A percentile compares a stretch with the other conserved stretches of the same genome.
phyloP scores from a whole-genome alignment of 2,113 vertebrate species.

The Tachysurus vachellii region DNA sequence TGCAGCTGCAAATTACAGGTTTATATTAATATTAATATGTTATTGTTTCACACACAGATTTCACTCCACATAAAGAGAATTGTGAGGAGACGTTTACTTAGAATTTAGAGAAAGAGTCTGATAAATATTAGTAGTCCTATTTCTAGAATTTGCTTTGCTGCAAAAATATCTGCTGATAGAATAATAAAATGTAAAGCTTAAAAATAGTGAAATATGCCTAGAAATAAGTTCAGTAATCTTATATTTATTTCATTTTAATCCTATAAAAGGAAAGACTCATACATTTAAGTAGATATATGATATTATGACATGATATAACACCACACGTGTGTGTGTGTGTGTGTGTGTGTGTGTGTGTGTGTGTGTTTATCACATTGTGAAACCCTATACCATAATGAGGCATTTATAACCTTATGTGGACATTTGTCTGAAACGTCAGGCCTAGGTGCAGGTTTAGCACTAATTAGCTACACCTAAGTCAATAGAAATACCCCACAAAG shows the following conservation, averaged over 20 bases:
- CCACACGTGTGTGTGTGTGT: not conserved
- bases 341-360: not conserved
- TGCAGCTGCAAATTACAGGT: not conserved
- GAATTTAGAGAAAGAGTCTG: too few relatives aligned
- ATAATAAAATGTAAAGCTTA: too few relatives aligned
- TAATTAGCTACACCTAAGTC: not conserved
- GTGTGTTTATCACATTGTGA: not conserved
- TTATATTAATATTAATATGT: not conserved
- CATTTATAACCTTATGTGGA: not conserved
- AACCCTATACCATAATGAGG: not conserved
- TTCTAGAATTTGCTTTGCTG: too few relatives aligned
- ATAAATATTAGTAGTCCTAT: too few relatives aligned
- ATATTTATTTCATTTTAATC: too few relatives aligned
- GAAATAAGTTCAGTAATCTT: too few relatives aligned
- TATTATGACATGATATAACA: too few relatives aligned
- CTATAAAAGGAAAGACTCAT: too few relatives aligned
- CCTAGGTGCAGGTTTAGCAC: not conserved
- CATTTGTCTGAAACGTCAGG: not conserved
- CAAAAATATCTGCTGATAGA: too few relatives aligned
- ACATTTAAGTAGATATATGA: too few relatives aligned
- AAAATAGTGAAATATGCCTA: too few relatives aligned
- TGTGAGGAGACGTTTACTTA: too few relatives aligned
- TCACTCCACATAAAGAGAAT: not conserved
- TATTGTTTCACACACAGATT: not conserved
- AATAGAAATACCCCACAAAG: slow-evolving; percentile 10